phyloP scores from a whole-genome alignment of 1,140 invertebrate species.

The Nomia melanderi region DNA sequence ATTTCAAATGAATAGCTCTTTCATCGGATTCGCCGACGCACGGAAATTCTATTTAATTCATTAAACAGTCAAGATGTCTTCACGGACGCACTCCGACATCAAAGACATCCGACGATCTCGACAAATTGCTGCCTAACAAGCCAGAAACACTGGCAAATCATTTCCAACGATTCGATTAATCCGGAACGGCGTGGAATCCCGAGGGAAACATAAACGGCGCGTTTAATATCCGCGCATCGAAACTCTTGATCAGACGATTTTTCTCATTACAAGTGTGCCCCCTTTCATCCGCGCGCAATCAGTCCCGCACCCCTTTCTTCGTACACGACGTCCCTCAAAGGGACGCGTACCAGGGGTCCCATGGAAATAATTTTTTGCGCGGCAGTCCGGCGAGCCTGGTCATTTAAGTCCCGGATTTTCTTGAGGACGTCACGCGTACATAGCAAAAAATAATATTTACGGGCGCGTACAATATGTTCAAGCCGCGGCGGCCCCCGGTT shows the following conservation, averaged over 20 bases:
- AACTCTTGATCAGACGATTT: not conserved
- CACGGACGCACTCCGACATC: too few relatives aligned
- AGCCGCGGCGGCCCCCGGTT: constrained; percentile 5
- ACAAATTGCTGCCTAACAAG: too few relatives aligned
- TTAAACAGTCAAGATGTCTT: too few relatives aligned
- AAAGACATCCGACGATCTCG: too few relatives aligned
- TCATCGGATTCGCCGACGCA: too few relatives aligned
- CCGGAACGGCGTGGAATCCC: too few relatives aligned
- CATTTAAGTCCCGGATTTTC: constrained; percentile 51
- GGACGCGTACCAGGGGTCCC: constrained; percentile 24
- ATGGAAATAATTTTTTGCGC: constrained; percentile 22
- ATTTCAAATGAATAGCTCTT: too few relatives aligned
- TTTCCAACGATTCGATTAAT: too few relatives aligned
- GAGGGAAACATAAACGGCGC: not conserved
- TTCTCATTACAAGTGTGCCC: constrained; percentile 11
- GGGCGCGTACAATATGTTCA: constrained; percentile 46
- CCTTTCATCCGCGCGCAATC: constrained; percentile 12
- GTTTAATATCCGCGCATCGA: too few relatives aligned
- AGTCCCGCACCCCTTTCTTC: constrained; percentile 6
- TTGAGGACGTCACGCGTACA: constrained; percentile 39
- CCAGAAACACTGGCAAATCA: too few relatives aligned
- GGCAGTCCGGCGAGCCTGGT: not conserved
- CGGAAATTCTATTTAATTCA: too few relatives aligned
- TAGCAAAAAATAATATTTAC: constrained; percentile 52
- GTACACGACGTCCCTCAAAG: constrained; percentile 14